Evolutionary conservation across 2,113 vertebrate species (phyloP).

Genomic region (Pomatorhinus ruficollis): DNA sequence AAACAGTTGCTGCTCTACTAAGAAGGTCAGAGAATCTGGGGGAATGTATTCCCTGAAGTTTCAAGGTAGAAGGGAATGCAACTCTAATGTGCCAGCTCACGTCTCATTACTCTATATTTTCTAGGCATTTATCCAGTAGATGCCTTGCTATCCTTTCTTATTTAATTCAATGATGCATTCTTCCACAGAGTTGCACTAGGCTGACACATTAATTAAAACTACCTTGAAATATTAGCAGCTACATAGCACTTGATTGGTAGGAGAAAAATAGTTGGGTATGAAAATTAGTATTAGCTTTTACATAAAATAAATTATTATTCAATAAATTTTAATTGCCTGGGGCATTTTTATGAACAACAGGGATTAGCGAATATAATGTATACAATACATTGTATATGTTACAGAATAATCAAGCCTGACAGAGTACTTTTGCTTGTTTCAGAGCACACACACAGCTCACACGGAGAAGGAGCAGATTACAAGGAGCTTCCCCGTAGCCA

Average conservation of each 20-base stretch:
- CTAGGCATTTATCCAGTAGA: background rate
- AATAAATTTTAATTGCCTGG: slow-evolving; percentile 30
- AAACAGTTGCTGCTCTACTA: background rate
- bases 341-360: slow-evolving; percentile 27
- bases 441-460: background rate
- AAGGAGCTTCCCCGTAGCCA: background rate
- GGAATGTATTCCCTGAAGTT: background rate
- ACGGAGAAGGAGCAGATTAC: background rate
- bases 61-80: background rate
- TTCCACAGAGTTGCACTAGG: background rate
- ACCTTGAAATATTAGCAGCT: slow-evolving; percentile 34
- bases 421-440: background rate
- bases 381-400: background rate
- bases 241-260: background rate
- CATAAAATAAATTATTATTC: slow-evolving; percentile 22
- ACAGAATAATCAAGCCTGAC: slow-evolving; percentile 29
- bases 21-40: background rate
- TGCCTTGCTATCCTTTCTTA: background rate
- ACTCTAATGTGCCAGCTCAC: background rate
- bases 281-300: slow-evolving; percentile 20
- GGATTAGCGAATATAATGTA: background rate
- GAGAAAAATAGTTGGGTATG: slow-evolving; percentile 1
- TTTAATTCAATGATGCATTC: background rate
- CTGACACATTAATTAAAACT: slow-evolving; percentile 29
- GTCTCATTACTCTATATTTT: background rate